phyloP scores from a whole-genome alignment of 1,140 invertebrate genomes.

The Tribolium madens region DNA sequence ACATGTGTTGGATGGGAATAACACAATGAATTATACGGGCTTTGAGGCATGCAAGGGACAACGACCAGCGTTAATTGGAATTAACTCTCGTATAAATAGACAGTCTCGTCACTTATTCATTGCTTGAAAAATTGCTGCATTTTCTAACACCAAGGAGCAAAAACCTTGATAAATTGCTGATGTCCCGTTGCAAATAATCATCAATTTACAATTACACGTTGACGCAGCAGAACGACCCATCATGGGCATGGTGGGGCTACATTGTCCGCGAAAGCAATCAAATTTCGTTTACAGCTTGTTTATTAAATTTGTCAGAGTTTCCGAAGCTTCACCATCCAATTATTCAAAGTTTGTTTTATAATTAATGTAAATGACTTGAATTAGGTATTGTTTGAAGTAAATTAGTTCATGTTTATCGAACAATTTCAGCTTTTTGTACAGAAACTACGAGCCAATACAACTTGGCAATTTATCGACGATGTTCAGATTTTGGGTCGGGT shows the following conservation, averaged over 20 bases:
- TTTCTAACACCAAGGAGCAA: not conserved
- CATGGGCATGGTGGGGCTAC: not conserved
- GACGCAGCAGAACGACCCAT: not conserved
- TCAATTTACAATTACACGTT: conserved; percentile 27
- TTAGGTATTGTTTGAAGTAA: not conserved
- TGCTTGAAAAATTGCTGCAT: not conserved
- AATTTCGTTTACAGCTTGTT: not conserved
- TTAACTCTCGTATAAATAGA: not conserved
- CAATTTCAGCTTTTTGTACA: not conserved
- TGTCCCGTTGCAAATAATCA: conserved; percentile 17
- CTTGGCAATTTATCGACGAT: conserved; percentile 7
- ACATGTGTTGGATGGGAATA: too few species aligned
- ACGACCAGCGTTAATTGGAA: not conserved
- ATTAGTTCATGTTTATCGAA: not conserved
- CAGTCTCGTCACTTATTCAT: not conserved
- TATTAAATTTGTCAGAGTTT: not conserved
- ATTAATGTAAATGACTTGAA: conserved; percentile 9
- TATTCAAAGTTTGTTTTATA: not conserved
- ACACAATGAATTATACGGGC: too few species aligned
- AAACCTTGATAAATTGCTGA: conserved; percentile 2
- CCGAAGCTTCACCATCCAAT: not conserved
- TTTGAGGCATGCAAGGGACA: not conserved
- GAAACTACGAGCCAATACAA: not conserved
- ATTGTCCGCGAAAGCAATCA: not conserved
- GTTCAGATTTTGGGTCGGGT: not conserved